A percentile compares a stretch with the other conserved stretches of the same genome.
Evolutionary conservation across 2,113 vertebrate genomes (phyloP).

Genomic region (Pavo muticus): DNA sequence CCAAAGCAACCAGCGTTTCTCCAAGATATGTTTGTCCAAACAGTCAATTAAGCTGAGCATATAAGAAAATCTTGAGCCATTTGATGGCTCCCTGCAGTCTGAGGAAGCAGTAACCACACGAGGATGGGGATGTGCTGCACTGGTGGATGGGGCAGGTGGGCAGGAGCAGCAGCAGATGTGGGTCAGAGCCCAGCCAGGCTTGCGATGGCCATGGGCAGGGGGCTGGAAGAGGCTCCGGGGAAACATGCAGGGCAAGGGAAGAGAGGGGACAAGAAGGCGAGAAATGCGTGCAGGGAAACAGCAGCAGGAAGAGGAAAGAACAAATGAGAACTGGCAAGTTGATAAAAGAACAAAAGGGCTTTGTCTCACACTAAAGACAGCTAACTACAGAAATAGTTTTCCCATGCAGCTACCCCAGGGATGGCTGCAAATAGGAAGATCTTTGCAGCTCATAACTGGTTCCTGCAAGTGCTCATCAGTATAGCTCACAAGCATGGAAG

Average conservation of each 20-base stretch:
- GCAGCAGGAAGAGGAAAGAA: slow-evolving; percentile 60
- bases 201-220: not conserved
- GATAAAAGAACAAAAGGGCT: slow-evolving; percentile 63
- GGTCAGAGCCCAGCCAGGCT: not conserved
- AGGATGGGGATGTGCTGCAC: not conserved
- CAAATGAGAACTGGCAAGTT: slow-evolving; percentile 45
- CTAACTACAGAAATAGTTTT: slow-evolving; percentile 32
- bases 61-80: not conserved
- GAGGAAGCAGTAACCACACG: not conserved
- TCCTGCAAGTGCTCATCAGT: not conserved
- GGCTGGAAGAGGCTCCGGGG: not conserved
- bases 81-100: not conserved
- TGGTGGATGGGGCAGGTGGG: not conserved
- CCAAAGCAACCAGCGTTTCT: not conserved
- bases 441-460: not conserved
- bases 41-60: not conserved
- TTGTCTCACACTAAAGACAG: slow-evolving; percentile 47
- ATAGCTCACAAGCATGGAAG: not conserved
- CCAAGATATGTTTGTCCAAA: not conserved
- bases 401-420: slow-evolving; percentile 18
- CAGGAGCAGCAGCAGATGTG: not conserved
- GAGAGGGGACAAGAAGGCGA: not conserved
- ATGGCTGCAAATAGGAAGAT: not conserved
- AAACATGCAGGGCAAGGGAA: slow-evolving; percentile 41
- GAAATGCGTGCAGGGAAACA: not conserved